Conservation (phyloP, 2,797 vertebrate genomes). For the Ceyx erithaca region DNA sequence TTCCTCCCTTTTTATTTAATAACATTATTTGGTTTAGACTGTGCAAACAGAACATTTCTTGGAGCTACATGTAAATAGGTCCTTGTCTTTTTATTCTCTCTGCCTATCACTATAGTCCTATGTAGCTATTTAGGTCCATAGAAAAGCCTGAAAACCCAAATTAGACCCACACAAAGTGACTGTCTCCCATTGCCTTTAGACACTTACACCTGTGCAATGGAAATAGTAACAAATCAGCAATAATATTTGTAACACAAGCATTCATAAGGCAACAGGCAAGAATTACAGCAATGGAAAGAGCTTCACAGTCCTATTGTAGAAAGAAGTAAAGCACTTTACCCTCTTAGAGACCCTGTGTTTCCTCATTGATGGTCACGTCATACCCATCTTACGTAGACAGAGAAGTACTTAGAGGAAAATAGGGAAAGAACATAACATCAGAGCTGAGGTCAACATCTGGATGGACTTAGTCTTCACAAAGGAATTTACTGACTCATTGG, state of each 20-base stretch:
- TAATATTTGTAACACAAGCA: constrained; percentile 7
- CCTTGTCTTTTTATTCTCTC: not conserved
- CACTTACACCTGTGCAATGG: not conserved
- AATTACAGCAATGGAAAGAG: constrained; percentile 4
- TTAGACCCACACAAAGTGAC: not conserved
- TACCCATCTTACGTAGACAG: constrained; percentile 27
- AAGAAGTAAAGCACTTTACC: constrained; percentile 1
- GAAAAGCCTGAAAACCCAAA: not conserved
- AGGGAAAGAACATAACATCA: constrained; percentile 48
- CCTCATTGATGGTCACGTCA: constrained; percentile 36
- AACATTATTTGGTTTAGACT: not conserved
- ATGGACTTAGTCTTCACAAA: constrained; percentile 72
- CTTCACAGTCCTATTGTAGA: constrained; percentile 16
- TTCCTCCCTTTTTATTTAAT: not conserved
- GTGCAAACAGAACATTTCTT: not conserved
- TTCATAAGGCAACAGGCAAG: not conserved
- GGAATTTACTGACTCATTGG: constrained; percentile 73
- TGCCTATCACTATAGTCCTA: not conserved
- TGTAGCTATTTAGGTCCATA: not conserved
- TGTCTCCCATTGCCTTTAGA: not conserved
- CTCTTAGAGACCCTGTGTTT: constrained; percentile 30
- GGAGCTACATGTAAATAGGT: not conserved
- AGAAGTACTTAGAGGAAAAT: constrained; percentile 27
- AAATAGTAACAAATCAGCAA: constrained; percentile 13
- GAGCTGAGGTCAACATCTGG: constrained; percentile 75